A percentile compares a stretch with the other conserved stretches of the same genome.
These are phyloP conservation scores for Rhinogobius similis DNA, from an alignment of 2,113 vertebrate species.

Conservation along the genomic window DNA sequence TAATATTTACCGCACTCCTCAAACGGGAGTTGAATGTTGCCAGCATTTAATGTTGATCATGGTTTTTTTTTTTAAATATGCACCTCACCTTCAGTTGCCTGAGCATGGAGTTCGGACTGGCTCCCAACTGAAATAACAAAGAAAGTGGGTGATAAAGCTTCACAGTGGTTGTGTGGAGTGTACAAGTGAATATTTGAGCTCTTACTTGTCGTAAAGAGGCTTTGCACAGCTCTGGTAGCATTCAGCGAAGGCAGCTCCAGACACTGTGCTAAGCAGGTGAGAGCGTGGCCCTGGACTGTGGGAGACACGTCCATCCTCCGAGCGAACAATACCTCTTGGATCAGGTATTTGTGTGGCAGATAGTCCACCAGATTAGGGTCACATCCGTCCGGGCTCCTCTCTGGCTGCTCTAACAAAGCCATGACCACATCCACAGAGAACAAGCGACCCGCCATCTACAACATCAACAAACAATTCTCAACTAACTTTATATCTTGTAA, in stretches of 20 bases:
- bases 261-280: slow-evolving; percentile 86
- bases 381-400: slow-evolving; percentile 68
- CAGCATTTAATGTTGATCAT: neutral
- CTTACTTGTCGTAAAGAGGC: slow-evolving; percentile 83
- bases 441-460: slow-evolving; percentile 82
- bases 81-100: slow-evolving; percentile 60
- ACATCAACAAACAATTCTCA: neutral
- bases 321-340: slow-evolving; percentile 85
- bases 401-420: slow-evolving; percentile 84
- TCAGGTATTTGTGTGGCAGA: slow-evolving; percentile 85
- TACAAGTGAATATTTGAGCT: neutral
- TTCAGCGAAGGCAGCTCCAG: slow-evolving; percentile 78
- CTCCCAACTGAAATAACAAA: slow-evolving; percentile 50
- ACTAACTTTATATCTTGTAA: neutral
- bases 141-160: neutral
- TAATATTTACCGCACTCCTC: neutral
- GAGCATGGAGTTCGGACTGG: slow-evolving; percentile 58
- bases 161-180: neutral
- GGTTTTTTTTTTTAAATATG: neutral
- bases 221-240: slow-evolving; percentile 75
- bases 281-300: slow-evolving; percentile 84
- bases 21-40: neutral
- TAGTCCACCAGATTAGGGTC: slow-evolving; percentile 72
- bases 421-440: slow-evolving; percentile 90
- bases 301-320: slow-evolving; percentile 84